A percentile compares a stretch with the other conserved stretches of the same genome.
Conservation (phyloP, 2,888 invertebrate genomes). For the Sinelater perroti region DNA sequence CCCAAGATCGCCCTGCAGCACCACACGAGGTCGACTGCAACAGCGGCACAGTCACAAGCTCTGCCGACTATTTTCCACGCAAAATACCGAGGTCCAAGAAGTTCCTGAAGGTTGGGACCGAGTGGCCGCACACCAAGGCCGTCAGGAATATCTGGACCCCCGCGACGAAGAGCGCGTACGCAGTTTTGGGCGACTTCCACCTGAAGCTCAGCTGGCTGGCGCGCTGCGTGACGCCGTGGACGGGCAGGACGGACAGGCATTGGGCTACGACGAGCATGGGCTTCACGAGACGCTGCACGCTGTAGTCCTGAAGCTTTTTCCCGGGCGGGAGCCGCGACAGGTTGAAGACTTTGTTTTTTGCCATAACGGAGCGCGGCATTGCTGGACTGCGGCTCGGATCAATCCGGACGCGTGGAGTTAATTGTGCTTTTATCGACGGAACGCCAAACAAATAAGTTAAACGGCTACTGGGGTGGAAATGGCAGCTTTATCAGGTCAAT, state of each 20-base stretch:
- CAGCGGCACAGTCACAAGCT: too few species aligned
- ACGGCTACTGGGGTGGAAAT: too few species aligned
- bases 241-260: slow-evolving; percentile 8
- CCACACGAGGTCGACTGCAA: slow-evolving; percentile 33
- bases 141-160: not conserved
- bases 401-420: too few species aligned
- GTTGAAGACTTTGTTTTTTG: not conserved
- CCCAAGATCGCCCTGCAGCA: slow-evolving; percentile 19
- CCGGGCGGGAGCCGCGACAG: not conserved
- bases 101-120: not conserved
- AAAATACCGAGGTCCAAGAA: slow-evolving; percentile 2
- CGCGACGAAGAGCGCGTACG: not conserved
- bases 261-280: not conserved
- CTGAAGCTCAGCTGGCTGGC: not conserved
- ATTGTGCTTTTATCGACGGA: too few species aligned
- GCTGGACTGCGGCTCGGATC: too few species aligned
- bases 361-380: too few species aligned
- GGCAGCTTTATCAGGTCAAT: too few species aligned
- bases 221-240: slow-evolving; percentile 1
- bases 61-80: too few species aligned
- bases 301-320: not conserved
- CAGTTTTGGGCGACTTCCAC: slow-evolving; percentile 12
- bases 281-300: slow-evolving; percentile 4
- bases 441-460: too few species aligned
- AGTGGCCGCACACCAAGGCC: not conserved